Evolutionary conservation across 2,888 invertebrate genomes (phyloP), one percentile per base, ranked within the genome.

Genomic region (Alsophila aescularia): DNA sequence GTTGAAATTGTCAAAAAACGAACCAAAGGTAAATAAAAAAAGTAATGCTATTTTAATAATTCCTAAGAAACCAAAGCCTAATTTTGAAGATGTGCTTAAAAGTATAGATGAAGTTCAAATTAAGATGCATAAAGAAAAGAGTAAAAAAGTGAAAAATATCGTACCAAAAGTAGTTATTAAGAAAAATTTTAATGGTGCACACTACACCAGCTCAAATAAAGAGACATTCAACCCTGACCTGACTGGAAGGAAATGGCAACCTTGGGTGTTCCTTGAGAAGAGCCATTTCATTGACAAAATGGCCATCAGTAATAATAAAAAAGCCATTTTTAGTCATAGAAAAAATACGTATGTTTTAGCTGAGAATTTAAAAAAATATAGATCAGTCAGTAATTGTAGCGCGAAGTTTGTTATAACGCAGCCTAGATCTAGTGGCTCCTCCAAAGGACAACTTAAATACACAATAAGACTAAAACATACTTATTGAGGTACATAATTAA

Each of bases 81-180:
- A 87, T 72, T 92, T 92, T 72, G 92, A 92, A 77, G 92, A 92
- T 72, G 92, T 92, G 48, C 81, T 92, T 48, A 91, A 87, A 79
- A 91, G 84, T 72, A 90, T 92, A 62, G 92, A 92, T 64, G 89
- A 91, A 79, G 79, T 89, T 52, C 87, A 90, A 69, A 81, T 83
- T 64, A 85, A 87, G 77, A 84, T 69, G 71, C 85, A 84, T 59
- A 90, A 84, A 77, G 83, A 84, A 70, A 87, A 87, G 55, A 71
- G 63, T 47, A 90, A 84, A 73, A 88, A 85, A 66, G 29, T 60
- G 27, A 90, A 87, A 69, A 84, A 77, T 62, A 52, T 69, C 42
- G 79, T 92, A 61, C 92, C 92, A 53, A 92, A 92, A 75, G 87
- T 92, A 69, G 82, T 92, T 31, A 92, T 92, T 61, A 92, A 92